These are phyloP conservation scores for Mastigias papua DNA, from an alignment of 30 jellyfish, hydroid and myxozoan genomes.

Conservation along the genomic window DNA sequence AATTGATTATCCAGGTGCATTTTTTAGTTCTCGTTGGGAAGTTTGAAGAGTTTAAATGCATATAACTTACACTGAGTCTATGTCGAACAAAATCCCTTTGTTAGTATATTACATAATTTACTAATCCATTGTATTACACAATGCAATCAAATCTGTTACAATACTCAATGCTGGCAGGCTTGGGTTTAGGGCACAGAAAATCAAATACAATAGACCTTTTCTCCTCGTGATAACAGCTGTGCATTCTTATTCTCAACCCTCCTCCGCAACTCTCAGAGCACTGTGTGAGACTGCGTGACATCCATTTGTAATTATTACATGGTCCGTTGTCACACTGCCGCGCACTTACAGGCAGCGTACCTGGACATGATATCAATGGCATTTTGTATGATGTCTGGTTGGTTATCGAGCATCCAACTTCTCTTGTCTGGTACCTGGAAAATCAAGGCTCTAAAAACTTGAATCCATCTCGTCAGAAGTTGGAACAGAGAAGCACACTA, in stretches of 20 bases:
- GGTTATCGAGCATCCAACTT: slow-evolving; percentile 18
- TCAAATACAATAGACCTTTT: slow-evolving; percentile 26
- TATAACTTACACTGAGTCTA: no score
- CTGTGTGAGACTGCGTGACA: slow-evolving; percentile 17
- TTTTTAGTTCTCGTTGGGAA: no score
- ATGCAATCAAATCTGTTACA: slow-evolving; percentile 44
- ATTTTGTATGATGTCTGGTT: background rate
- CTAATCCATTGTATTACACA: no score
- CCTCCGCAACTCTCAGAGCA: slow-evolving; percentile 72
- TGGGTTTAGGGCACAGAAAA: slow-evolving; percentile 42
- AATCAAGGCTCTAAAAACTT: background rate
- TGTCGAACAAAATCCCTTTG: no score
- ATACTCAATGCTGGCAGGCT: slow-evolving; percentile 36
- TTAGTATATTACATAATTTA: background rate
- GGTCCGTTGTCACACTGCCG: slow-evolving; percentile 31
- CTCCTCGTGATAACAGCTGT: slow-evolving; percentile 27
- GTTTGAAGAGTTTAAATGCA: no score
- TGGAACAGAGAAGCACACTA: no score
- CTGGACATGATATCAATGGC: slow-evolving; percentile 56
- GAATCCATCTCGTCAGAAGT: no score
- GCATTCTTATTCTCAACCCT: slow-evolving; percentile 30
- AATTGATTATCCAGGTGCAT: no score
- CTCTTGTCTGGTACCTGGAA: slow-evolving; percentile 37
- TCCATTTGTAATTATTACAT: slow-evolving; percentile 58
- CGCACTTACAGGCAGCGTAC: slow-evolving; percentile 64